A percentile compares a stretch with the other conserved stretches of the same genome.
Evolutionary conservation across 2,888 invertebrate species (phyloP).

Genomic region (Amphimallon solstitiale): DNA sequence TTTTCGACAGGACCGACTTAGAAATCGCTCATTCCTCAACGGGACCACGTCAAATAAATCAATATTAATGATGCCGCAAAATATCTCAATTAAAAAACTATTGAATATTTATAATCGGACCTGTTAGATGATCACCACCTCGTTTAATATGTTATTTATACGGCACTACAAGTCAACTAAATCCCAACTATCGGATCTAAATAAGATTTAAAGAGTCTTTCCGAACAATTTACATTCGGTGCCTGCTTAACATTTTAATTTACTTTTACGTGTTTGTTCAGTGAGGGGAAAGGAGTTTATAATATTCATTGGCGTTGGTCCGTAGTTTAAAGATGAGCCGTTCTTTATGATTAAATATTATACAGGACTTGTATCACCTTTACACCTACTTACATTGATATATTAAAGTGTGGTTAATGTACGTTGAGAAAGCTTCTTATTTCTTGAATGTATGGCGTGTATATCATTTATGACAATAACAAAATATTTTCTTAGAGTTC

Average conservation of each 20-base stretch:
- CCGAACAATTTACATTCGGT: conserved; percentile 28
- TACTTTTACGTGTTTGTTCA: conserved; percentile 41
- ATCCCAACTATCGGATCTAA: conserved; percentile 40
- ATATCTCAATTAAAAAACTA: conserved; percentile 45
- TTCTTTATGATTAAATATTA: conserved; percentile 1
- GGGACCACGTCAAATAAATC: conserved; percentile 46
- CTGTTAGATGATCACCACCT: conserved; percentile 38
- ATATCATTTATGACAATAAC: conserved; percentile 4
- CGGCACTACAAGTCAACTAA: conserved; percentile 42
- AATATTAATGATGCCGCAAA: conserved; percentile 50
- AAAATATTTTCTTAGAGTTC: background rate
- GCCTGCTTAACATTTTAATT: conserved; percentile 46
- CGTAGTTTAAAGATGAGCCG: background rate
- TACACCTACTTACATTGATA: background rate
- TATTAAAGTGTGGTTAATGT: background rate
- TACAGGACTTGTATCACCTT: background rate
- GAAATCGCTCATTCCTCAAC: conserved; percentile 16
- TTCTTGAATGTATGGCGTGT: background rate
- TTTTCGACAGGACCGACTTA: conserved; percentile 3
- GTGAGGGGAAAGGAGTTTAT: conserved; percentile 7
- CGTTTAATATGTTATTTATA: conserved; percentile 45
- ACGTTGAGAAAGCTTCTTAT: background rate
- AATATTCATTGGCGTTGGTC: background rate
- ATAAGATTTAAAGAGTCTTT: conserved; percentile 40
- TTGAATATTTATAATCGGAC: conserved; percentile 48